Percentiles rank a stretch among this genome's conserved stretches.
These are phyloP conservation scores for Hylia prasina DNA, from an alignment of 2,113 vertebrate genomes.

Conservation along the genomic window DNA sequence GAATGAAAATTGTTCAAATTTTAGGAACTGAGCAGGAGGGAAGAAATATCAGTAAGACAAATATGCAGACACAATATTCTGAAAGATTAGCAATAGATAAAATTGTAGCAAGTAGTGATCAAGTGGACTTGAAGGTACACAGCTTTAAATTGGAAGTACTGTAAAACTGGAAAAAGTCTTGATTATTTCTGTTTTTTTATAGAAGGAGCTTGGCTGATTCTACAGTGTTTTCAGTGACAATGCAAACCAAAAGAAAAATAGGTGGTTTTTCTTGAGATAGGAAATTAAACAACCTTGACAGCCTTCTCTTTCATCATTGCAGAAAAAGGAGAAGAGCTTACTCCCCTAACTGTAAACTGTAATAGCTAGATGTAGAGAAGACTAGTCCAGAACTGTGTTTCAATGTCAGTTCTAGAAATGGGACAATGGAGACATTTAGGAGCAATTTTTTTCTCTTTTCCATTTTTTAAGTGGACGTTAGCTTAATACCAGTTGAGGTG, in stretches of 20 bases:
- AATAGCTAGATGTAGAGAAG: background rate
- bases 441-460: background rate
- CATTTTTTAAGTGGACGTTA: background rate
- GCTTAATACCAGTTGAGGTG: background rate
- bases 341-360: background rate
- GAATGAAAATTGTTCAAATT: background rate
- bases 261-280: background rate
- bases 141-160: background rate
- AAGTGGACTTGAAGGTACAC: background rate
- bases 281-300: background rate
- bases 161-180: background rate
- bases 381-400: background rate
- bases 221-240: background rate
- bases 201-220: background rate
- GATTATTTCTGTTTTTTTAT: background rate
- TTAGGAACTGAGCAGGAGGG: background rate
- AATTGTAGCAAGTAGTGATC: background rate
- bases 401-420: background rate
- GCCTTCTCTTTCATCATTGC: background rate
- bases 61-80: background rate
- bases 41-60: background rate
- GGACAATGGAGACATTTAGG: background rate
- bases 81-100: background rate
- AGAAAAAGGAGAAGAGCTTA: background rate
- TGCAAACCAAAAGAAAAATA: background rate